phyloP scores from a whole-genome alignment of 2,113 vertebrate species.

The Apteryx owenii region DNA sequence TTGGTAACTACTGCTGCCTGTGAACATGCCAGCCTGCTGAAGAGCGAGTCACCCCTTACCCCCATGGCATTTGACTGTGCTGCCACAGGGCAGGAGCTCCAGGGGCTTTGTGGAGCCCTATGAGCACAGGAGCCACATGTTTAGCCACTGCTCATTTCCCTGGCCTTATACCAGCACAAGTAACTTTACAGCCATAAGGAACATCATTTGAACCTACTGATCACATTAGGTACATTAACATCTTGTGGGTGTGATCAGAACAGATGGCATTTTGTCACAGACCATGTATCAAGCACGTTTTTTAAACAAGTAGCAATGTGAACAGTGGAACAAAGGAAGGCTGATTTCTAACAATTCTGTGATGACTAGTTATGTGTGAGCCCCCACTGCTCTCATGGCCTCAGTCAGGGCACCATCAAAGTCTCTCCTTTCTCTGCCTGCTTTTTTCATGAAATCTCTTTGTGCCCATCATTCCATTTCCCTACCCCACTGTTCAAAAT shows the following conservation, averaged over 20 bases:
- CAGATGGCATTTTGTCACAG: neutral
- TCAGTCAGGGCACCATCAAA: neutral
- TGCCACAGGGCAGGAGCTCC: neutral
- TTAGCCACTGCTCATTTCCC: neutral
- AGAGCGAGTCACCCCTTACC: neutral
- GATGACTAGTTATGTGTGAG: neutral
- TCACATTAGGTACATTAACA: neutral
- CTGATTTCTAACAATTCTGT: neutral
- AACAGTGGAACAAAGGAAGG: neutral
- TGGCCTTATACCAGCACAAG: neutral
- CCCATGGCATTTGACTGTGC: neutral
- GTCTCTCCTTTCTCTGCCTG: neutral
- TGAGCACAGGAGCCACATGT: neutral
- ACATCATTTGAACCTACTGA: neutral
- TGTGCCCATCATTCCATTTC: neutral
- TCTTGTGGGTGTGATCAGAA: neutral
- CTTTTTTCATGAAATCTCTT: neutral
- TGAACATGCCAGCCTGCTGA: neutral
- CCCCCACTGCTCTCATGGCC: accelerated
- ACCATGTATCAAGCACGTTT: neutral
- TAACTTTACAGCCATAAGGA: neutral
- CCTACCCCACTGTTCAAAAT: neutral
- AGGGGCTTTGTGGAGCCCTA: neutral
- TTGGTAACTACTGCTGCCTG: neutral
- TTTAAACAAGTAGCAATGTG: neutral